A percentile compares a stretch with the other conserved stretches of the same genome.
phyloP scores from a whole-genome alignment of 2,888 invertebrate genomes.

The Nemurella pictetii region DNA sequence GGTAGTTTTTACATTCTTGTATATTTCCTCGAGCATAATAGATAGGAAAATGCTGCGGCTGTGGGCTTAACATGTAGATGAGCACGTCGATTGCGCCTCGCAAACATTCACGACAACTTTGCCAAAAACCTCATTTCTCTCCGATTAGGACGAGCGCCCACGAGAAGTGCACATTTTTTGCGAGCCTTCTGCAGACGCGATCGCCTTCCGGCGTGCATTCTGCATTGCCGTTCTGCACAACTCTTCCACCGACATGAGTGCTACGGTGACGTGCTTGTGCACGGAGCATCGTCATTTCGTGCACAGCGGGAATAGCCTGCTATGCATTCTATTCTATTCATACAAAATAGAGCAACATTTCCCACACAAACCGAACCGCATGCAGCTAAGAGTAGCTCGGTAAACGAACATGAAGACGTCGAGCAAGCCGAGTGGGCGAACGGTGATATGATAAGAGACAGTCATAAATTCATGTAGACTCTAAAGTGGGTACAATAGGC shows the following conservation, averaged over 20 bases:
- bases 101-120: background rate
- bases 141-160: background rate
- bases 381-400: background rate
- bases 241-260: background rate
- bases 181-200: background rate
- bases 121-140: background rate
- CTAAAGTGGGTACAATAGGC: background rate
- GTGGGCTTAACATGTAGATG: background rate
- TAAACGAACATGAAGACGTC: background rate
- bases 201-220: background rate
- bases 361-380: background rate
- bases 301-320: background rate
- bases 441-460: background rate
- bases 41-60: background rate
- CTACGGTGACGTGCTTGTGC: background rate
- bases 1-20: background rate
- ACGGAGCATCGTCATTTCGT: background rate
- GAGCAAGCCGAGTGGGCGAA: background rate
- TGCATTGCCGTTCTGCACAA: background rate
- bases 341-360: background rate
- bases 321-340: background rate
- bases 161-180: background rate
- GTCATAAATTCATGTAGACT: background rate
- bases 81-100: background rate
- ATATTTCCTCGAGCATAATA: background rate